Base-by-base conservation (phyloP, 64 coral and sea anemone genomes). In the Acropora tenuis region DNA sequence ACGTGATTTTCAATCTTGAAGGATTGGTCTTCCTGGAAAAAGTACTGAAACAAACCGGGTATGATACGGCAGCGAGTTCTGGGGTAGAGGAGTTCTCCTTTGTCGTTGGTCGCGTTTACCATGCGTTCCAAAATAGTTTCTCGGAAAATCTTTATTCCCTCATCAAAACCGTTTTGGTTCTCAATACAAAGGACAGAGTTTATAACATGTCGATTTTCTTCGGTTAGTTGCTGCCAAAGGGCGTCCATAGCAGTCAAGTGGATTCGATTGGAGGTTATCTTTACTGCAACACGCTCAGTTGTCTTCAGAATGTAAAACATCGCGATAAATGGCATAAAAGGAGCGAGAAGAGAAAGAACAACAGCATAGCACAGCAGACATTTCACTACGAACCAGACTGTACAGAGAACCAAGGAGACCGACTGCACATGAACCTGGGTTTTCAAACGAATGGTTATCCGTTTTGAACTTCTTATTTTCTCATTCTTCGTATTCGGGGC, bases 1-100 rank as follows among this genome's bases (percentile, higher is more conserved):
- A 99, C 94, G 43, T 99, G 97, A 9, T 99, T 91, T 48, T 93
- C 85, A 79, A 99, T 94, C 60, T 79, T 61, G 47, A 99, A 99
- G 75, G 88, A 86, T 30, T 63, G 77, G 50, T 95, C 91, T 45
- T 99, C 92, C 47, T 96, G 83, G 16, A 99, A 94, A 59, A 99
- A 99, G 48, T 99, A 99, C 79, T 99, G 97, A 43, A 99, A 99
- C 43, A 74, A 90, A 11, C 97, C 97, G 8, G 91, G 90, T 8
- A 57, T 55, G 9, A 99, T 89, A 18, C 69, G 80, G 68, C 87
- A 87, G 1, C 82, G 88, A 17, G 78, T 44, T 80, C 97, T 84
- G 18, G 94, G 97, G 17, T 91, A 96, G 0, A 47, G 9, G 10
- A 96, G 48, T 50, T 93, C 87, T 58, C 97, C 97, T 11, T 79